Evolutionary conservation across 2,888 invertebrate genomes (phyloP).

Genomic region (Ptychoptera contaminata): DNA sequence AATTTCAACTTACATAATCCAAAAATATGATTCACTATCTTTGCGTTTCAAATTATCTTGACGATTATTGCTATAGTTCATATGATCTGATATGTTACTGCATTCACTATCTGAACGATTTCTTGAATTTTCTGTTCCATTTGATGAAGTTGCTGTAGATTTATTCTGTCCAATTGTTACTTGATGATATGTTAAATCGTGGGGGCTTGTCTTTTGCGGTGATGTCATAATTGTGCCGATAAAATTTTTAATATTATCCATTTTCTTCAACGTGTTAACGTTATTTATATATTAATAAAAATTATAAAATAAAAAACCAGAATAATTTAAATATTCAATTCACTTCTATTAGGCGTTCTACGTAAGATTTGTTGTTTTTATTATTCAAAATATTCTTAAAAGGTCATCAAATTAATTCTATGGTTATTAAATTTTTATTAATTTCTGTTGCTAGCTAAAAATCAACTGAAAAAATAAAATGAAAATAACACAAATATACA

Average conservation of each 20-base stretch:
- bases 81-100: not conserved
- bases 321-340: no score
- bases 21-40: slow-evolving; percentile 27
- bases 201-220: slow-evolving; percentile 2
- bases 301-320: no score
- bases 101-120: slow-evolving; percentile 7
- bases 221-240: slow-evolving; percentile 3
- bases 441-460: no score
- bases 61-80: not conserved
- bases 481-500: no score
- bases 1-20: slow-evolving; percentile 24
- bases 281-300: no score
- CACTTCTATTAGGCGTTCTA: no score
- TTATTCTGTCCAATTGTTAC: not conserved
- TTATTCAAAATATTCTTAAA: no score
- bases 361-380: no score
- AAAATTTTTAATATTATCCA: slow-evolving; percentile 7
- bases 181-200: not conserved
- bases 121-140: slow-evolving; percentile 12
- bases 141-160: slow-evolving; percentile 1
- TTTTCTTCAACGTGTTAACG: not conserved
- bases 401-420: no score
- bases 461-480: no score
- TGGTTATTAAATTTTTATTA: no score
- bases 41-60: slow-evolving; percentile 17